Conservation (phyloP, 2,113 vertebrate species). For the Petrocephalus microphthalmus region DNA sequence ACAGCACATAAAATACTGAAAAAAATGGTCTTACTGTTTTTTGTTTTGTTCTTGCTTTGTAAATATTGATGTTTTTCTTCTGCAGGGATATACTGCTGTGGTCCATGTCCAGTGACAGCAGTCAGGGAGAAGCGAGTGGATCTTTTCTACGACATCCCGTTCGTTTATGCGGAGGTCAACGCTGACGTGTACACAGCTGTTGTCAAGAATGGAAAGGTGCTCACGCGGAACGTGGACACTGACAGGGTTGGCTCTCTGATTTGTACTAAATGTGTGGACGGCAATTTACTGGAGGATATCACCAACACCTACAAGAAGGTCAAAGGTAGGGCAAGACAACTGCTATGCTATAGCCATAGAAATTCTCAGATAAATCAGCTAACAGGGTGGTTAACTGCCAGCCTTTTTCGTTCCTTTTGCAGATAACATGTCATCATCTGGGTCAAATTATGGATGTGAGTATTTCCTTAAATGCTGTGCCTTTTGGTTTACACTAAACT, state of each 20-base stretch:
- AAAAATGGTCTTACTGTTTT: background rate
- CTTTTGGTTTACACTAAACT: background rate
- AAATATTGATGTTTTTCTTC: background rate
- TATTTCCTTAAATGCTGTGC: background rate
- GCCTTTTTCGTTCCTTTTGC: background rate
- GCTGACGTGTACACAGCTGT: slow-evolving; percentile 55
- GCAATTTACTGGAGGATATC: slow-evolving; percentile 42
- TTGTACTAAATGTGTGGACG: slow-evolving; percentile 55
- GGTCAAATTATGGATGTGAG: background rate
- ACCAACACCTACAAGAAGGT: slow-evolving; percentile 55
- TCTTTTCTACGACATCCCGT: slow-evolving; percentile 64
- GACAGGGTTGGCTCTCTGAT: slow-evolving; percentile 54
- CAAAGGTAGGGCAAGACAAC: background rate
- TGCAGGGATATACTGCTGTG: slow-evolving; percentile 70
- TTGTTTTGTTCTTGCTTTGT: background rate
- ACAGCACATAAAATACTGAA: background rate
- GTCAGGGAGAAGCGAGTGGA: slow-evolving; percentile 56
- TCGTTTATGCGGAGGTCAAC: slow-evolving; percentile 75
- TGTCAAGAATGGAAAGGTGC: slow-evolving; percentile 25
- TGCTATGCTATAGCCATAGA: background rate
- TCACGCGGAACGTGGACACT: slow-evolving; percentile 35
- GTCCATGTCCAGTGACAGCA: slow-evolving; percentile 68
- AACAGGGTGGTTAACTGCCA: background rate
- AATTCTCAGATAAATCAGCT: background rate
- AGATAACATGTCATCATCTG: background rate